phyloP scores from a whole-genome alignment of 30 jellyfish, hydroid and myxozoan species.

The Hydra vulgaris region DNA sequence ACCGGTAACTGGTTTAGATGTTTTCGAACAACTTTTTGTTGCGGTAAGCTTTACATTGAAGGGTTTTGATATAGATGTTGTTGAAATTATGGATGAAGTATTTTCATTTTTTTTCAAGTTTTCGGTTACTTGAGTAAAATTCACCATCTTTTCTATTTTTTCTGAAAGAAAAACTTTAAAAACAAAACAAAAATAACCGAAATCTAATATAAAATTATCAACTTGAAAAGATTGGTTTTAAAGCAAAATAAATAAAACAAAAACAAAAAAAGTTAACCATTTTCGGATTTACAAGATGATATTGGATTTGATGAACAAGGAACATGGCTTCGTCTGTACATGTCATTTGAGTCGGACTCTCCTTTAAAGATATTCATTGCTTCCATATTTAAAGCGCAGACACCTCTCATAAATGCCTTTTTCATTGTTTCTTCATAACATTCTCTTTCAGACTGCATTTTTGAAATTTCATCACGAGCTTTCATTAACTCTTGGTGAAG shows the following conservation, averaged over 20 bases:
- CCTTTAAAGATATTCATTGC: slow-evolving; percentile 88
- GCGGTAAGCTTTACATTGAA: too few species aligned
- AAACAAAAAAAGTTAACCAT: too few species aligned
- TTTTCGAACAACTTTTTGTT: too few species aligned
- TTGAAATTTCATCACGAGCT: slow-evolving; percentile 75
- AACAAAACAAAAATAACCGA: background rate
- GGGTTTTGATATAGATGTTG: too few species aligned
- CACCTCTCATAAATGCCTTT: slow-evolving; percentile 96
- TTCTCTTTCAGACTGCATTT: slow-evolving; percentile 81
- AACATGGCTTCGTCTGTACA: background rate
- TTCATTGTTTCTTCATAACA: slow-evolving; percentile 84
- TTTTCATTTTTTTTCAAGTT: too few species aligned
- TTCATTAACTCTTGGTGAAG: slow-evolving; percentile 57
- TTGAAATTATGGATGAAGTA: too few species aligned
- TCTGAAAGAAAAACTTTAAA: background rate
- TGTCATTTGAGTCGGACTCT: slow-evolving; percentile 14
- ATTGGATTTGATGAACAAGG: slow-evolving; percentile 1
- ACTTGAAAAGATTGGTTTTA: too few species aligned
- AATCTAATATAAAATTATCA: background rate
- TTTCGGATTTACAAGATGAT: too few species aligned
- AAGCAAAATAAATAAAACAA: too few species aligned
- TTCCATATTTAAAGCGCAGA: slow-evolving; percentile 90
- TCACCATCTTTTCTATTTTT: too few species aligned
- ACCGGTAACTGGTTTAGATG: too few species aligned
- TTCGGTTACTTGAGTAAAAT: too few species aligned